phyloP scores from a whole-genome alignment of 1,140 invertebrate genomes.

The Ooceraea biroi region DNA sequence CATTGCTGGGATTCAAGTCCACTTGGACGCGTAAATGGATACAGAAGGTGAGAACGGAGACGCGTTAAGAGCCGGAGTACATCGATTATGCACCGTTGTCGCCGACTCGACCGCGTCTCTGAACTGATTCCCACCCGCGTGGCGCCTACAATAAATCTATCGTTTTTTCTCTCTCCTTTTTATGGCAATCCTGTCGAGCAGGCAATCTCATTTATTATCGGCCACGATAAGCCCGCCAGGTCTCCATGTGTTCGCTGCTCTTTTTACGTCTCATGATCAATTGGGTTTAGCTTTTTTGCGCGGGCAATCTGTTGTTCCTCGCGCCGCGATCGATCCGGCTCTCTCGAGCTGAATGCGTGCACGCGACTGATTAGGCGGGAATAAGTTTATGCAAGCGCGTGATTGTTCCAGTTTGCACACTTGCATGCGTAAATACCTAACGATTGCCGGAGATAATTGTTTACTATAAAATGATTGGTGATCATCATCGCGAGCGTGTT shows the following conservation, averaged over 20 bases:
- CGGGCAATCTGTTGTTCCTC: neutral
- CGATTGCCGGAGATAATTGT: neutral
- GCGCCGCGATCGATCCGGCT: neutral
- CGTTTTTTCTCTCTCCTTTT: slow-evolving; percentile 17
- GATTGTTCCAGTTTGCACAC: neutral
- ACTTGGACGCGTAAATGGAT: slow-evolving; percentile 9
- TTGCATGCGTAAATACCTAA: neutral
- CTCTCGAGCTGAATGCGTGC: neutral
- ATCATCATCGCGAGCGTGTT: neutral
- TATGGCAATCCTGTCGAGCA: neutral
- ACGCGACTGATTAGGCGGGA: neutral
- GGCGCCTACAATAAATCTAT: slow-evolving; percentile 31
- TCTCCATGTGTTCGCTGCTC: neutral
- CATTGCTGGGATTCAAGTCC: neutral
- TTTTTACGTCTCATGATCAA: neutral
- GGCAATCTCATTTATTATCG: slow-evolving; percentile 15
- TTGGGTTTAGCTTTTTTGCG: neutral
- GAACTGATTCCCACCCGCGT: slow-evolving; percentile 35
- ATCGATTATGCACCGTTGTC: slow-evolving; percentile 40
- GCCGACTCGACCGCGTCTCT: neutral
- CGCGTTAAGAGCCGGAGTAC: neutral
- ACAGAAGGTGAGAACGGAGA: slow-evolving; percentile 17
- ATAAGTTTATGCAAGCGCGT: neutral
- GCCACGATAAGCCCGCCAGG: neutral
- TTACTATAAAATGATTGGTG: neutral